These are phyloP conservation scores for Entomyzon cyanotis DNA, from an alignment of 2,113 vertebrate species.

Conservation along the genomic window DNA sequence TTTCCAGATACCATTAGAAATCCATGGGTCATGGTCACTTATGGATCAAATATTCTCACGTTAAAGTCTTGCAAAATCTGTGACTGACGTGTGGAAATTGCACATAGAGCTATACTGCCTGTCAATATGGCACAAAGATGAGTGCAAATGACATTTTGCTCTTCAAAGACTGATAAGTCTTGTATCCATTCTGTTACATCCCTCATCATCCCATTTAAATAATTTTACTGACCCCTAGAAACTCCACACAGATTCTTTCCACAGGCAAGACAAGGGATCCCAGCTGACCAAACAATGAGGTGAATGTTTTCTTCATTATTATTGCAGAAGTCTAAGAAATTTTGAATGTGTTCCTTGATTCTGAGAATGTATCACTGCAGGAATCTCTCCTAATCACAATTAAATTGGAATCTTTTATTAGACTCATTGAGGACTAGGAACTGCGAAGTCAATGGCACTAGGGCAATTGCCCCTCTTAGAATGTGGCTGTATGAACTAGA, in stretches of 20 bases:
- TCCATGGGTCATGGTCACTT: not conserved
- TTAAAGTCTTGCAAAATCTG: not conserved
- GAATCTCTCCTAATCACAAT: not conserved
- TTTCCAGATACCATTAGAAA: not conserved
- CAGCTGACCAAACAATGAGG: not conserved
- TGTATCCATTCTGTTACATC: not conserved
- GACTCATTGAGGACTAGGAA: not conserved
- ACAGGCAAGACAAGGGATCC: not conserved
- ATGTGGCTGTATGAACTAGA: not conserved
- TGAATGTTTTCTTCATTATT: not conserved
- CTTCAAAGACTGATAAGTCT: not conserved
- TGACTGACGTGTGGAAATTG: not conserved
- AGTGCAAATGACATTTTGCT: not conserved
- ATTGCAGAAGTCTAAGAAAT: not conserved
- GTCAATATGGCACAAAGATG: not conserved
- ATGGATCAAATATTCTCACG: not conserved
- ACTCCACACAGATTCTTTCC: not conserved
- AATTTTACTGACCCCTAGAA: not conserved
- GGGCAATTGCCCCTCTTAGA: not conserved
- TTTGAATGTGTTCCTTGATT: not conserved
- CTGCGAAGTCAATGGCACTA: not conserved
- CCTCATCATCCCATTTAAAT: not conserved
- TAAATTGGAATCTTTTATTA: not conserved
- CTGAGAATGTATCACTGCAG: not conserved
- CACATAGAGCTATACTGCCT: not conserved